These are phyloP conservation scores for Clarias magur DNA, from an alignment of 2,113 vertebrate species.

Conservation along the genomic window DNA sequence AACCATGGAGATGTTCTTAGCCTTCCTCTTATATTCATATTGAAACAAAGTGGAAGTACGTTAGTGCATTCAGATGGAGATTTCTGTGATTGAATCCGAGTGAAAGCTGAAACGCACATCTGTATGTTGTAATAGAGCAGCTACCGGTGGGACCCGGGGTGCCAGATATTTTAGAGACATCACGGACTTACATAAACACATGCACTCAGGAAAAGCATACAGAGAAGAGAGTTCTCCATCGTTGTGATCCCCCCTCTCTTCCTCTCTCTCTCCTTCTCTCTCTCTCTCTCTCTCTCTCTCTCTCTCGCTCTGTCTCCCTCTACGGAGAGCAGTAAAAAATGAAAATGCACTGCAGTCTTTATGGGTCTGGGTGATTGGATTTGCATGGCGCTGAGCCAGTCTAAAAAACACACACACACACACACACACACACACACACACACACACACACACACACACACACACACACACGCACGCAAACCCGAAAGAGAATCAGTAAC, in stretches of 20 bases:
- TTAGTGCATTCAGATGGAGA: conserved; percentile 27
- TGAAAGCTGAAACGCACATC: conserved; percentile 8
- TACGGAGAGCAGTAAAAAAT: conserved; percentile 56
- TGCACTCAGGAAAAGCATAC: conserved; percentile 25
- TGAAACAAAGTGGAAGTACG: conserved; percentile 34
- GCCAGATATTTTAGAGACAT: conserved; percentile 27
- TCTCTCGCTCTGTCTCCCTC: conserved; percentile 23
- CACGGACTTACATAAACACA: conserved; percentile 37
- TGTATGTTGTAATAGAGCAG: conserved; percentile 23
- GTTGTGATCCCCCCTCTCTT: conserved; percentile 5
- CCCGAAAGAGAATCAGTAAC: conserved; percentile 50
- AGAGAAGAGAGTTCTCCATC: neutral
- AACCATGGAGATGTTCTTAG: conserved; percentile 49
- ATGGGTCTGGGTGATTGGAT: conserved; percentile 58
- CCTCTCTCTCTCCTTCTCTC: conserved; percentile 8
- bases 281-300: conserved; percentile 28
- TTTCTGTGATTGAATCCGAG: conserved; percentile 10
- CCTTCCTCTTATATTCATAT: conserved; percentile 32
- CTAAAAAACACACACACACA: conserved; percentile 38
- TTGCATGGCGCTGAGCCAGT: conserved; percentile 56
- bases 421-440: conserved; percentile 17
- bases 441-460: conserved; percentile 2
- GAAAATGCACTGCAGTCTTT: conserved; percentile 58
- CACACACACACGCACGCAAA: no score
- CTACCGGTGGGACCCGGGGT: conserved; percentile 33